These are phyloP conservation scores for Drosophila bocki DNA, from an alignment of 1,140 invertebrate species.

Conservation along the genomic window DNA sequence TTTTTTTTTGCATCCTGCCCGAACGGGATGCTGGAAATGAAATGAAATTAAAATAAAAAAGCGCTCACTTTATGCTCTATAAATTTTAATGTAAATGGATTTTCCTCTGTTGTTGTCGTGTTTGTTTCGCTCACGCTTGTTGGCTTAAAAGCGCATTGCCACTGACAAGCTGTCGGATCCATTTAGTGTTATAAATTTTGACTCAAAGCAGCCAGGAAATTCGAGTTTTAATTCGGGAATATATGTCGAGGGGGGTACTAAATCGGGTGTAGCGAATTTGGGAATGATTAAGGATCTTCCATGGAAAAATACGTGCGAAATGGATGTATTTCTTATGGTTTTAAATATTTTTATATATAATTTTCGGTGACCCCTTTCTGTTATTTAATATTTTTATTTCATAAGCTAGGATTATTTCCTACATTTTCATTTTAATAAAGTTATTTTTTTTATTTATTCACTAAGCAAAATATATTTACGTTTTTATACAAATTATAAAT, in stretches of 20 bases:
- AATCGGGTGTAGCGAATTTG: slow-evolving; percentile 19
- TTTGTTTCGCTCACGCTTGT: slow-evolving; percentile 66
- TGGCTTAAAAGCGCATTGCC: slow-evolving; percentile 80
- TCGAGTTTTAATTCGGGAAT: slow-evolving; percentile 16
- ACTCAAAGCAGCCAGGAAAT: slow-evolving; percentile 42
- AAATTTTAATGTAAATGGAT: slow-evolving; percentile 83
- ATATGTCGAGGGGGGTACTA: slow-evolving; percentile 10
- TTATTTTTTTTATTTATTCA: too few relatives aligned
- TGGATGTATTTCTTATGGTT: too few relatives aligned
- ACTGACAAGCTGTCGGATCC: slow-evolving; percentile 78
- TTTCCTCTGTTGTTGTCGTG: slow-evolving; percentile 51
- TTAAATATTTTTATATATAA: too few relatives aligned
- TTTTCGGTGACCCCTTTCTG: too few relatives aligned
- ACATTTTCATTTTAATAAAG: too few relatives aligned
- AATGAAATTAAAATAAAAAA: slow-evolving; percentile 79
- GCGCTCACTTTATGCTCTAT: slow-evolving; percentile 79
- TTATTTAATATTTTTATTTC: too few relatives aligned
- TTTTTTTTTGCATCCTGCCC: slow-evolving; percentile 37
- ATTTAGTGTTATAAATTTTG: slow-evolving; percentile 79
- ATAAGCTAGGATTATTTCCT: too few relatives aligned
- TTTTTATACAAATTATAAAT: too few relatives aligned
- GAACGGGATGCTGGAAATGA: slow-evolving; percentile 58
- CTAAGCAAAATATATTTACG: too few relatives aligned
- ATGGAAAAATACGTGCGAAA: too few relatives aligned
- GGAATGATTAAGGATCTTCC: not conserved